Percentiles rank a stretch among this genome's conserved stretches.
phyloP scores from a whole-genome alignment of 2,888 invertebrate species.

The Baccha elongata region DNA sequence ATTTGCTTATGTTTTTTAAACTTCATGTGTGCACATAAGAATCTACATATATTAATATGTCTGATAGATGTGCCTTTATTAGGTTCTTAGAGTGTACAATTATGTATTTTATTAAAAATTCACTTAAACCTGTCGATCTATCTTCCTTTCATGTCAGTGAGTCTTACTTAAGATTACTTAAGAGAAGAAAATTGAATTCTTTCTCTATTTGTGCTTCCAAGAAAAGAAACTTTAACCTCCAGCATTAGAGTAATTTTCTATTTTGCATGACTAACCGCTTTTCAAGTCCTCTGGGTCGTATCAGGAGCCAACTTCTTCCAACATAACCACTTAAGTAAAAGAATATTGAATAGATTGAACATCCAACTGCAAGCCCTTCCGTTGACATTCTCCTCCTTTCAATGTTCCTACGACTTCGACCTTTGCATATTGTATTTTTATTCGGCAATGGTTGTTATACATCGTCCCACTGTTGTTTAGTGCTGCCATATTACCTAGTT shows the following conservation, averaged over 20 bases:
- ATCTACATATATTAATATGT: too few species aligned
- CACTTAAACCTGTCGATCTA: neutral
- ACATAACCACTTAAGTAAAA: conserved; percentile 55
- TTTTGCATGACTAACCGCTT: conserved; percentile 65
- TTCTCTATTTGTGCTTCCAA: neutral
- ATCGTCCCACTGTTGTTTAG: conserved; percentile 3
- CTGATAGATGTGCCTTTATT: too few species aligned
- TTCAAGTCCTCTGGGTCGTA: conserved; percentile 52
- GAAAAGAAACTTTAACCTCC: conserved; percentile 22
- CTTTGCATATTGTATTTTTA: neutral
- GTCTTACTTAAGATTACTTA: neutral
- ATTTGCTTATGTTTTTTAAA: too few species aligned
- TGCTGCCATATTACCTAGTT: conserved; percentile 14
- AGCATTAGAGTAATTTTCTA: conserved; percentile 49
- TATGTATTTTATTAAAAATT: neutral
- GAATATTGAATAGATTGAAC: conserved; percentile 53
- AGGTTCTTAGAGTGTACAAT: too few species aligned
- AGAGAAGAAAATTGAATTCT: conserved; percentile 3
- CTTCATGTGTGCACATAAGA: too few species aligned
- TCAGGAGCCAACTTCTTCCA: conserved; percentile 44
- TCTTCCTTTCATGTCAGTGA: neutral
- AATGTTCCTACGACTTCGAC: neutral
- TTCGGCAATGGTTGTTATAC: conserved; percentile 3
- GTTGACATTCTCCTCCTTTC: conserved; percentile 14
- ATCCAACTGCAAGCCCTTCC: conserved; percentile 3